Evolutionary conservation across 2,888 invertebrate species (phyloP).

Genomic region (Philereme vetulata): DNA sequence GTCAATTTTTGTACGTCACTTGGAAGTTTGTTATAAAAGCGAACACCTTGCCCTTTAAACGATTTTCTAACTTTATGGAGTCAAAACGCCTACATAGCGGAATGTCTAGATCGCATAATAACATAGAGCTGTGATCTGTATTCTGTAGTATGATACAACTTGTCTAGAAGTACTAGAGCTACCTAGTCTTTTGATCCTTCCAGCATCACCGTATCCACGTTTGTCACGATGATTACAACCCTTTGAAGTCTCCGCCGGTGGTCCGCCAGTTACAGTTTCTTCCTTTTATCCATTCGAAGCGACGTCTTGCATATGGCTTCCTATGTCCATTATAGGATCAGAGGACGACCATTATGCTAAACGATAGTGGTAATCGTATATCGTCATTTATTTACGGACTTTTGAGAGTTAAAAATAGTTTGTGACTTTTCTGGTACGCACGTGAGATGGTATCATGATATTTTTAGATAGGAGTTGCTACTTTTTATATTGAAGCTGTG

Average conservation of each 20-base stretch:
- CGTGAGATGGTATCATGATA: no score
- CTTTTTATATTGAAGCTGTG: no score
- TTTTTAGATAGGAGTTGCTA: no score
- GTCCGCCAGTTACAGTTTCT: conserved; percentile 65
- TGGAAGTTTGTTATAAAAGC: no score
- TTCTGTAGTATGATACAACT: no score
- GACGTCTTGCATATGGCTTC: conserved; percentile 65
- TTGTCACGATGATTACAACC: conserved; percentile 69
- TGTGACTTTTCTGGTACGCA: no score
- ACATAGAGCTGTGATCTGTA: no score
- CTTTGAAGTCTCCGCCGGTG: conserved; percentile 79
- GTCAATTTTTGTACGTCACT: no score
- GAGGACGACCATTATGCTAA: conserved; percentile 57
- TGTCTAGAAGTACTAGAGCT: neutral
- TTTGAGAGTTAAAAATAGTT: no score
- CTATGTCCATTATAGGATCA: conserved; percentile 66
- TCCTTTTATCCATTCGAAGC: conserved; percentile 60
- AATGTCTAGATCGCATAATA: no score
- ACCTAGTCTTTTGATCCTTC: conserved; percentile 40
- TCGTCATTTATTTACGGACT: conserved; percentile 29
- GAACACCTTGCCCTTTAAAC: no score
- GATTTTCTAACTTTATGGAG: no score
- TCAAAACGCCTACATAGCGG: neutral
- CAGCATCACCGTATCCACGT: conserved; percentile 53
- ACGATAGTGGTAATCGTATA: conserved; percentile 50